Base-by-base conservation (phyloP, 2,113 vertebrate genomes). In the Tragelaphus scriptus region DNA sequence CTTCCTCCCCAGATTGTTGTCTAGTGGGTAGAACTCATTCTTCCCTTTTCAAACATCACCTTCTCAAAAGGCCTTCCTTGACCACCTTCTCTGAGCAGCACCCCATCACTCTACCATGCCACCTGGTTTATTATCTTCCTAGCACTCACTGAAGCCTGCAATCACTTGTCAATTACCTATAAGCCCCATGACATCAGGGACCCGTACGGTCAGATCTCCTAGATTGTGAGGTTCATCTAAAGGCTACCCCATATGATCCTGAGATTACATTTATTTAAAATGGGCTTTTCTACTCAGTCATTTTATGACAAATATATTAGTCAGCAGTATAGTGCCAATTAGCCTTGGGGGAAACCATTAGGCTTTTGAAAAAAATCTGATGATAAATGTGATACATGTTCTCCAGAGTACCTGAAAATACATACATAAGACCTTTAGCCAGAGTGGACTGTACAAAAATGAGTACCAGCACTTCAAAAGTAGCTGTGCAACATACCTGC, bases 401-500 rank as follows among this genome's bases (percentile, higher is more conserved):
- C 36, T 61, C 63, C 61, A 23, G 47, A 40, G 44, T 9, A 19
- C 0, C 2, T 12, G 23, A 26, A 21, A 77, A 77, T 44, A 10
- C 3, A 9, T 9, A 16, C 5, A 15, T 17, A 6, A 7, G 81
- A 19, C 26, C 44, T 25, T n/a, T 1, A 30, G 19, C 59, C 23
- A 36, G 14, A 51, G n/a, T 44, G 10, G 21, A 36, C 1, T 11
- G 26, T 13, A 53, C 19, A 58, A 3, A 93, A 56, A 71, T 23
- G 36, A 55, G n/a, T 0, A 4, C 9, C 30, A 10, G 56, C 44
- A 2, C 28, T 53, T 59, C 51, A 28, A 7, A 51, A 59, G 19
- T 1, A 16, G 53, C 44, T 10, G 12, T 0, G 51, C 49, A 8
- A 7, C 0, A 6, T 28, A 6, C 47, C 9, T 4, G 77, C 63